Evolutionary conservation across 2,113 vertebrate genomes (phyloP).

Genomic region (Xenus cinereus): DNA sequence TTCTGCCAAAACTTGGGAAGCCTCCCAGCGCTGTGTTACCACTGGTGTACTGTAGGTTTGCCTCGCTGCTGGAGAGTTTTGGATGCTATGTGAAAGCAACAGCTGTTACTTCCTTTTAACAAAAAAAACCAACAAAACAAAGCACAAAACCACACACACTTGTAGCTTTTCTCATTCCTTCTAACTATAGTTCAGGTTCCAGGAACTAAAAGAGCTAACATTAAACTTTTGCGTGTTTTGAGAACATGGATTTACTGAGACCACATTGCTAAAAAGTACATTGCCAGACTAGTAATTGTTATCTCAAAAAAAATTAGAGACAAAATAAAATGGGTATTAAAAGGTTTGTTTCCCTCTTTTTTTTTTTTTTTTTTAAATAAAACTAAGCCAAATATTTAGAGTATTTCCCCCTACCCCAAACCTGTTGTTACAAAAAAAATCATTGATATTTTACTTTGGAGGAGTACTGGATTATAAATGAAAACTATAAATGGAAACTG

Average conservation of each 20-base stretch:
- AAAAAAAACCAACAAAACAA: not conserved
- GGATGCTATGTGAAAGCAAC: slow-evolving; percentile 38
- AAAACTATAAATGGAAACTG: not conserved
- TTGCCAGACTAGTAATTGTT: not conserved
- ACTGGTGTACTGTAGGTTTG: not conserved
- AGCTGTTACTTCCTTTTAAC: slow-evolving; percentile 50
- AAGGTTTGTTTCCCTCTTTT: not conserved
- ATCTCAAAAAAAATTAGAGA: not conserved
- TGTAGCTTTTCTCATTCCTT: slow-evolving; percentile 42
- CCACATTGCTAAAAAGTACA: not conserved
- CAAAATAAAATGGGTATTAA: not conserved
- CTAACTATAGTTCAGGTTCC: slow-evolving; percentile 54
- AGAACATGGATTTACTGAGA: not conserved
- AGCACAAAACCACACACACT: slow-evolving; percentile 44
- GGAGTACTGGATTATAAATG: not conserved
- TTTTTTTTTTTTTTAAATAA: not conserved
- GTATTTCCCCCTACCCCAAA: not conserved
- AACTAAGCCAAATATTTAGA: not conserved
- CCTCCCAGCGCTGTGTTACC: not conserved
- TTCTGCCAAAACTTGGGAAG: not conserved
- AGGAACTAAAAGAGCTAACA: slow-evolving; percentile 25
- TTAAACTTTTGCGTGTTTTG: not conserved
- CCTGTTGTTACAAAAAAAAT: not conserved
- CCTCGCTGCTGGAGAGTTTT: slow-evolving; percentile 16
- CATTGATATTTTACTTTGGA: not conserved